phyloP scores from a whole-genome alignment of 2,888 invertebrate genomes.

The Ochropleura plecta region DNA sequence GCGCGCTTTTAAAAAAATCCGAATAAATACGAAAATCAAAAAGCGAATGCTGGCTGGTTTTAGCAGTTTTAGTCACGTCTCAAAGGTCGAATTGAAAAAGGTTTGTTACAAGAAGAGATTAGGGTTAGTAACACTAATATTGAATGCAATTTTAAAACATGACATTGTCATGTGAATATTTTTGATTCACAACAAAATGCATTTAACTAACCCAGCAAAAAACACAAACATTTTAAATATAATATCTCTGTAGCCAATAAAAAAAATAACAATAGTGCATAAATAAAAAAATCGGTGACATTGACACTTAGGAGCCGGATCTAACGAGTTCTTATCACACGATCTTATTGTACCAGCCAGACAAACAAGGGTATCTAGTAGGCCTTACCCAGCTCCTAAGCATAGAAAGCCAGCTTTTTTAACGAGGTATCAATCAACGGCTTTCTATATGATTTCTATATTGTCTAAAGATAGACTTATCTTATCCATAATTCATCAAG shows the following conservation, averaged over 20 bases:
- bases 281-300: constrained; percentile 75
- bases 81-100: background rate
- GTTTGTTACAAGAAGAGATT: background rate
- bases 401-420: constrained; percentile 68
- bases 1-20: constrained; percentile 29
- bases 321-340: constrained; percentile 74
- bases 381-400: constrained; percentile 59
- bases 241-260: constrained; percentile 32
- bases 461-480: constrained; percentile 64
- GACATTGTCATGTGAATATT: background rate
- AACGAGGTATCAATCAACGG: constrained; percentile 65
- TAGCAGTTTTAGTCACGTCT: constrained; percentile 7
- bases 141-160: background rate
- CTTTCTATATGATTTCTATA: constrained; percentile 69
- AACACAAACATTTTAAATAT: constrained; percentile 2
- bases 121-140: constrained; percentile 2
- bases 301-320: constrained; percentile 87
- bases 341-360: constrained; percentile 66
- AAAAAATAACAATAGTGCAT: constrained; percentile 53
- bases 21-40: constrained; percentile 34
- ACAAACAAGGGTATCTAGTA: constrained; percentile 55
- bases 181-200: background rate
- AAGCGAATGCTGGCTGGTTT: constrained; percentile 17
- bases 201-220: constrained; percentile 3
- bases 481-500: constrained; percentile 58